Evolutionary conservation across 2,888 invertebrate species (phyloP), one percentile per base, ranked within the genome.

Genomic region (Leptopilina myrica): DNA sequence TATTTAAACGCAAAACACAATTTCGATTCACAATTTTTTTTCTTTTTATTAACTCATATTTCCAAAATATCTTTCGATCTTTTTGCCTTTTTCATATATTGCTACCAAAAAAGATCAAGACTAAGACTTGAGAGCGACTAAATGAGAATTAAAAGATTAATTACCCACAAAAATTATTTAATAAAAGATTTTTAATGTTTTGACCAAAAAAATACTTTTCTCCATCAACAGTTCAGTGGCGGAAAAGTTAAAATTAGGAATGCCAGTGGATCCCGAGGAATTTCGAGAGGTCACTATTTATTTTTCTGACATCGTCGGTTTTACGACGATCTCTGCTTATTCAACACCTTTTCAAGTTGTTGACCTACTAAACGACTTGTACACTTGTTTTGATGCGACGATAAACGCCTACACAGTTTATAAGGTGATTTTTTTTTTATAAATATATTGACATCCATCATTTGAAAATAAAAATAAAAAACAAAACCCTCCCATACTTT

Each of bases 261-360:
- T 96, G 92, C 96, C 96, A 14, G 98, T 98, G 62, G 97, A 98
- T 92, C 98, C 98, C 0, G 98, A 98, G 92, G 96, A 97, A 89
- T 98, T 97, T 92, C 95, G 95, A 85, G 96, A 97, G 91, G 97
- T 98, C 81, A 98, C 98, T 20, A 97, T 98, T 86, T 98, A 98
- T 93, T 98, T 98, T 92, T 96, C 97, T 87, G 98, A 98, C 92
- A 98, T 98, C 89, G 98, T 98, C 87, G 98, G 97, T 77, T 98
- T 98, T 93, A 98, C 98, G 77, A 95, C 96, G 82, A 96, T 98
- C 88, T 98, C 98, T 9, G 98, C 98, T 62, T 95, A 97, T 91
- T 97, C 97, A 85, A 97, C 98, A 73, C 97, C 97, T 64, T 96
- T 97, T 88, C 96, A 98, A 93, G 97, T 98, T 77, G 97, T 97